Conservation (phyloP, 1,140 invertebrate genomes). For the Tetragonula clypearis region DNA sequence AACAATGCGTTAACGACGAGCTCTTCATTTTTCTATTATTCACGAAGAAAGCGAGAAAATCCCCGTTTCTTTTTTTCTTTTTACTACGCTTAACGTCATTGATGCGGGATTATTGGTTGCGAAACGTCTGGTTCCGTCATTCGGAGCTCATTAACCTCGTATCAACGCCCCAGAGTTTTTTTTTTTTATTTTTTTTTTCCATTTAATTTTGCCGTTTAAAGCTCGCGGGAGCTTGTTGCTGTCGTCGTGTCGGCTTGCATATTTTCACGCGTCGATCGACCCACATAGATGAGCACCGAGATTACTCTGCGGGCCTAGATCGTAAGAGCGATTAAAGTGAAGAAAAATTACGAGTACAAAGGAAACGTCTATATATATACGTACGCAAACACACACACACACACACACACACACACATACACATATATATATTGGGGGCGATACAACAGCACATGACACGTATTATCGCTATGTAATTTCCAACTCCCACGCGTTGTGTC, state of each 20-base stretch:
- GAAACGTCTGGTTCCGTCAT: neutral
- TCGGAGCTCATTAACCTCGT: neutral
- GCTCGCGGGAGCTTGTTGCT: slow-evolving; percentile 4
- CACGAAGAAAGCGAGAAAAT: too few species aligned
- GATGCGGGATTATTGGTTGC: neutral
- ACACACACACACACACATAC: neutral
- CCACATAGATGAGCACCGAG: slow-evolving; percentile 31
- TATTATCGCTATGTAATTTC: too few species aligned
- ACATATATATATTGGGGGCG: neutral
- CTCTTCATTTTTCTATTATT: too few species aligned
- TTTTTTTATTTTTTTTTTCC: neutral
- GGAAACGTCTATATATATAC: too few species aligned
- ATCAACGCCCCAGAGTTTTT: neutral
- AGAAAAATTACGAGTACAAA: neutral
- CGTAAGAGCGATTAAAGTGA: neutral
- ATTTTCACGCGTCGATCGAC: slow-evolving; percentile 22
- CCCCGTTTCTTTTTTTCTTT: too few species aligned
- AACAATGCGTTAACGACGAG: too few species aligned
- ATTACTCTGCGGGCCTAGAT: slow-evolving; percentile 15
- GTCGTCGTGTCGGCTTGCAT: slow-evolving; percentile 1
- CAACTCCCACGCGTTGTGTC: too few species aligned
- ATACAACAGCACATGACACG: neutral
- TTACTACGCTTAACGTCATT: too few species aligned
- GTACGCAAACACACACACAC: too few species aligned
- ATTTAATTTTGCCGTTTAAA: slow-evolving; percentile 7